Percentiles rank a stretch among this genome's conserved stretches.
phyloP scores from a whole-genome alignment of 2,888 invertebrate genomes.

The Pyralis farinalis region DNA sequence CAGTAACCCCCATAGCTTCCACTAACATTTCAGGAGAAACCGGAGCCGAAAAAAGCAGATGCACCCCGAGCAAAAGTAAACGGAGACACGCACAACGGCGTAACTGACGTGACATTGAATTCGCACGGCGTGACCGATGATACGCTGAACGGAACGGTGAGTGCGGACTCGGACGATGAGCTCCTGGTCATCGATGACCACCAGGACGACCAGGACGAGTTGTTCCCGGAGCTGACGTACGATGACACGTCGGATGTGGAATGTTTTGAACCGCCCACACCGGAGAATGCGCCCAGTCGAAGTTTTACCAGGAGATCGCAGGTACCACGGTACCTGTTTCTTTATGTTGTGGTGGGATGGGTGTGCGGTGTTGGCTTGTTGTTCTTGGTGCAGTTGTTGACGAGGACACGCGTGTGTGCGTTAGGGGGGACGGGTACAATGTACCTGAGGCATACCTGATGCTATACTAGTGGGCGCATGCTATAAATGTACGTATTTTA shows the following conservation, averaged over 20 bases:
- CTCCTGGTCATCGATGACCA: constrained; percentile 42
- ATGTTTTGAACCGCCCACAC: constrained; percentile 46
- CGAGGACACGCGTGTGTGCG: too few species aligned
- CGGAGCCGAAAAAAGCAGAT: constrained; percentile 30
- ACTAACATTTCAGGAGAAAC: constrained; percentile 42
- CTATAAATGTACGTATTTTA: too few species aligned
- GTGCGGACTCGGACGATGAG: constrained; percentile 47
- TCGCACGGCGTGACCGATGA: constrained; percentile 27
- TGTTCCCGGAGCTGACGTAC: constrained; percentile 73
- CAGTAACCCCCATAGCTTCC: constrained; percentile 1
- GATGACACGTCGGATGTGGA: constrained; percentile 64
- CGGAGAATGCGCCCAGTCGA: constrained; percentile 46
- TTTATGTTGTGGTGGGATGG: background rate
- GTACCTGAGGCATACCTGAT: too few species aligned
- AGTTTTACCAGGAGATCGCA: constrained; percentile 69
- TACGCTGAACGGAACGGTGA: constrained; percentile 43
- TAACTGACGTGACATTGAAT: constrained; percentile 18
- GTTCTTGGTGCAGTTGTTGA: background rate
- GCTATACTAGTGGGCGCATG: too few species aligned
- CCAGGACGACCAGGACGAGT: constrained; percentile 53
- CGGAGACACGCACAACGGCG: constrained; percentile 30
- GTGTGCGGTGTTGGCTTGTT: constrained; percentile 4
- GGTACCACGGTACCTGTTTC: constrained; percentile 34
- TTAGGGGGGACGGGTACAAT: too few species aligned
- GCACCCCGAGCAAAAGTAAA: constrained; percentile 23